phyloP scores from a whole-genome alignment of 2,113 vertebrate species.

The Falco punctatus region DNA sequence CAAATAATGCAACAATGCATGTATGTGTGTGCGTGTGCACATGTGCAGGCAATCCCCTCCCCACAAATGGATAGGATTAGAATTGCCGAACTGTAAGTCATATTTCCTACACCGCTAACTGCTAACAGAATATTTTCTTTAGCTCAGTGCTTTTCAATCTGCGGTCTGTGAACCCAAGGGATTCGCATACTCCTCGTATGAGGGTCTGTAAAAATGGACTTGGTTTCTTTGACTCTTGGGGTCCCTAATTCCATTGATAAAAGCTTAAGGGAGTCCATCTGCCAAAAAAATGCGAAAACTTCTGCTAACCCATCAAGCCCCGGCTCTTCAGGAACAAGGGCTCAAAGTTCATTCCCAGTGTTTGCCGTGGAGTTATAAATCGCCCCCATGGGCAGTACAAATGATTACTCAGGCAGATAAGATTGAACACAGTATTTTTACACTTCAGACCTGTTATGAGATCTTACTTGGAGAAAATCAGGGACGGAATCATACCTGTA shows the following conservation, averaged over 20 bases:
- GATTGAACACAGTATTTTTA: background rate
- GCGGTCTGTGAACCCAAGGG: background rate
- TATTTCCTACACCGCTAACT: background rate
- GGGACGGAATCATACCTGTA: background rate
- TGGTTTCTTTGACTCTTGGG: background rate
- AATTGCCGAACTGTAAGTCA: background rate
- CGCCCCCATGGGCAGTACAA: background rate
- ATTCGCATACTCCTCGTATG: rapidly evolving
- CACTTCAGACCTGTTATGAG: background rate
- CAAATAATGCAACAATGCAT: background rate
- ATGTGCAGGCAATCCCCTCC: background rate
- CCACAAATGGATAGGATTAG: rapidly evolving
- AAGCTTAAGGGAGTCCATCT: background rate
- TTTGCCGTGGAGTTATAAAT: background rate
- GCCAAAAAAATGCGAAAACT: background rate
- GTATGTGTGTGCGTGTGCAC: background rate
- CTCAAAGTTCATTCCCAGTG: background rate
- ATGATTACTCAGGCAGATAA: background rate
- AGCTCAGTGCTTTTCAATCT: background rate
- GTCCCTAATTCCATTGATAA: background rate
- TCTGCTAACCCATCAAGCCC: background rate
- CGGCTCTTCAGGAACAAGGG: background rate
- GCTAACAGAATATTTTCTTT: background rate
- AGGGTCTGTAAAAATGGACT: background rate
- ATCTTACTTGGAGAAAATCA: background rate